Conservation (phyloP, 2,888 invertebrate species). For the Nycteola revayana region DNA sequence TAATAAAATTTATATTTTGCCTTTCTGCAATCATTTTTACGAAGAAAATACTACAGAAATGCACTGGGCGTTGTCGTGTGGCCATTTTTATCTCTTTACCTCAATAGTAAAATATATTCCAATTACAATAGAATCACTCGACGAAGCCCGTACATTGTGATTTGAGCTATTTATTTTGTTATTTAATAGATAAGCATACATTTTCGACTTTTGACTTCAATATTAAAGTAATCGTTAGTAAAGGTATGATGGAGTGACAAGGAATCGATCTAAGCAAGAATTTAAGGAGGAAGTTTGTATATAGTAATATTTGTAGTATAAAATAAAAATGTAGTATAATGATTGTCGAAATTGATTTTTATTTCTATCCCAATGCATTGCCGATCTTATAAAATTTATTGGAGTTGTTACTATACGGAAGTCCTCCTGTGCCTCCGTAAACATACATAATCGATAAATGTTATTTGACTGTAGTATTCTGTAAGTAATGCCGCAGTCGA, state of each 20-base stretch:
- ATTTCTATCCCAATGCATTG: slow-evolving; percentile 36
- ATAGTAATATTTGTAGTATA: slow-evolving; percentile 67
- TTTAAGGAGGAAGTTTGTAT: slow-evolving; percentile 64
- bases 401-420: no score
- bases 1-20: slow-evolving; percentile 52
- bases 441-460: no score
- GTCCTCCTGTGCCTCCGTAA: no score
- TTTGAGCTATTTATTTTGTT: slow-evolving; percentile 71
- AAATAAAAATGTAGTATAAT: slow-evolving; percentile 72
- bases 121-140: slow-evolving; percentile 26
- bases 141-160: slow-evolving; percentile 55
- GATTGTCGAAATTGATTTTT: slow-evolving; percentile 67
- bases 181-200: slow-evolving; percentile 56
- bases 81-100: slow-evolving; percentile 28
- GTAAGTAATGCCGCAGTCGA: no score
- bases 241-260: slow-evolving; percentile 34
- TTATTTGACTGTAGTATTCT: no score
- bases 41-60: slow-evolving; percentile 64
- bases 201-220: slow-evolving; percentile 20
- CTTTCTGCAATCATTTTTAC: slow-evolving; percentile 78
- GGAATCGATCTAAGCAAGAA: slow-evolving; percentile 37
- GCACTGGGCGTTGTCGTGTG: slow-evolving; percentile 47
- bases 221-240: slow-evolving; percentile 24
- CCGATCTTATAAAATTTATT: no score
- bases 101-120: neutral